Conservation (phyloP, 1,140 invertebrate species). For the Pachyrhynchus sulphureomaculatus region DNA sequence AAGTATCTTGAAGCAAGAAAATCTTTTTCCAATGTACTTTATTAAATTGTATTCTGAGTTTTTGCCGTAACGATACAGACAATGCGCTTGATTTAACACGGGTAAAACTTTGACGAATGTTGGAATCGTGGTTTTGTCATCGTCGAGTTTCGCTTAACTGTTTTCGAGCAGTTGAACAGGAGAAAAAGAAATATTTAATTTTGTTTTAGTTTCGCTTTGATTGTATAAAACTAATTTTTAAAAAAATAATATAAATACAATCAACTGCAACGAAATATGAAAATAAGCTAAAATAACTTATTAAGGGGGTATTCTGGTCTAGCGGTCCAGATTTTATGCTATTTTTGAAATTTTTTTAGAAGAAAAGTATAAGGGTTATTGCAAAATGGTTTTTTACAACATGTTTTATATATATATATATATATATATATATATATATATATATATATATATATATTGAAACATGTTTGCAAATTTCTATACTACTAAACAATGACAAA, state of each 20-base stretch:
- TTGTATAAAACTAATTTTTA: background rate
- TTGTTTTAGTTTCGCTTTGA: background rate
- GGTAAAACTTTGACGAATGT: slow-evolving; percentile 23
- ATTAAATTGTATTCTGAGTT: slow-evolving; percentile 19
- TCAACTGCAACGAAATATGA: background rate
- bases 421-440: too few species aligned
- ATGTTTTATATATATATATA: too few species aligned
- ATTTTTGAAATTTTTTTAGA: too few species aligned
- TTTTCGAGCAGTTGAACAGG: background rate
- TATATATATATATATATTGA: too few species aligned
- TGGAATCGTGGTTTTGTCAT: slow-evolving; percentile 14
- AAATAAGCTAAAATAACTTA: too few species aligned
- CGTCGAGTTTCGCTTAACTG: slow-evolving; percentile 4
- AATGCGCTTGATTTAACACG: slow-evolving; percentile 24
- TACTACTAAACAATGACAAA: too few species aligned
- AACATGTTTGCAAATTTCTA: too few species aligned
- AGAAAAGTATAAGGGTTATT: too few species aligned
- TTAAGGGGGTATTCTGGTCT: too few species aligned
- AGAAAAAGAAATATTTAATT: slow-evolving; percentile 6
- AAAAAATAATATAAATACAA: background rate
- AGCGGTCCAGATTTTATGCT: too few species aligned
- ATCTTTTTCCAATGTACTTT: slow-evolving; percentile 22
- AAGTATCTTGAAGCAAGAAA: slow-evolving; percentile 1
- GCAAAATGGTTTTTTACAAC: too few species aligned
- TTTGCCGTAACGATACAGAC: slow-evolving; percentile 17